Evolutionary conservation across 2,113 vertebrate genomes (phyloP), one percentile per base, ranked within the genome.

Genomic region (Vireo altiloquus): DNA sequence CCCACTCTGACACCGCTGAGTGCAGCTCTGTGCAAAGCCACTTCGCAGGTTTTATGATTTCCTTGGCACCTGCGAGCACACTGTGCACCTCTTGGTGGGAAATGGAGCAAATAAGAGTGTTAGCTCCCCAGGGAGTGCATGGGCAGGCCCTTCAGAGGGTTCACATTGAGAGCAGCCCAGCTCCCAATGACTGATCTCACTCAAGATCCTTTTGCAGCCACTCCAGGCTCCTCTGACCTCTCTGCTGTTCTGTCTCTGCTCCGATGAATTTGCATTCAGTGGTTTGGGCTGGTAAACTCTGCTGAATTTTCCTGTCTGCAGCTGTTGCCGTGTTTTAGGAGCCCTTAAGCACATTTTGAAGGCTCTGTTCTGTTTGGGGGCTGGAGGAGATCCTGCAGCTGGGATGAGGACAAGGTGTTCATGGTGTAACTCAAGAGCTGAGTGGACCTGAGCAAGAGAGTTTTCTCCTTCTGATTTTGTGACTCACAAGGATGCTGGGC

Each of bases 1-100:
- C 61, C 52, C 0, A 0, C 5, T 40, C 57, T 31, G 20, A 3
- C 9, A 1, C 52, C 24, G 10, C 6, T 3, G 10, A 60, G 68
- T 8, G 49, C 60, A 49, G 56, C 87, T 79, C 77, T 37, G 19
- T n/a, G 49, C 72, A n/a, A 15, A 78, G 77, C 49, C 57, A 42
- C 65, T 92, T 89, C 49, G 49, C 2, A 0, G 53, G n/a, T 60
- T 81, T 63, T 40, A 52, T 82, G 72, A 72, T 89, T 71, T 92
- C 68, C 83, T 71, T 60, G 83, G 76, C 72, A 66, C 63, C 68
- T 64, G 7, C 2, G 15, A 87, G 81, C 66, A 13, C 64, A 2
- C 37, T 17, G 59, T 5, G 64, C 1, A 0, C 42, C 39, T 77
- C 59, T 39, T 40, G 56, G 52, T 77, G 80, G 64, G 83, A 77